Conservation (phyloP, 1,140 invertebrate genomes). For the Heliconius himera region DNA sequence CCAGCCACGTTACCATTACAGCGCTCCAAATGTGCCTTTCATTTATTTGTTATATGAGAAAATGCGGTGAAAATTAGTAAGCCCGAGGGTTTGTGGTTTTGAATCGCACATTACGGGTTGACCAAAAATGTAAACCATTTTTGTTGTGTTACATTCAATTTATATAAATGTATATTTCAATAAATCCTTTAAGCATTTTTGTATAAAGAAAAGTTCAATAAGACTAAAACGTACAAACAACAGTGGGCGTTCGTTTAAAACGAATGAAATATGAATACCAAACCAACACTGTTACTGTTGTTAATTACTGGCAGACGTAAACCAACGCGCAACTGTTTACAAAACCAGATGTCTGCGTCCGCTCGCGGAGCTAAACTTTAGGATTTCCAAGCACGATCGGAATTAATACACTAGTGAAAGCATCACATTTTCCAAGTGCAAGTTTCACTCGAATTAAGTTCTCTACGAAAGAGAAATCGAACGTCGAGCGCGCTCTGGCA, state of each 20-base stretch:
- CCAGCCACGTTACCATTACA: constrained; percentile 25
- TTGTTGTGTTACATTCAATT: neutral
- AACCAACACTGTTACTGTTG: neutral
- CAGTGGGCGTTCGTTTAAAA: neutral
- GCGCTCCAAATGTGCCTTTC: constrained; percentile 17
- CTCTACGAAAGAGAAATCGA: constrained; percentile 66
- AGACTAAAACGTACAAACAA: neutral
- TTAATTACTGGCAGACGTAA: constrained; percentile 24
- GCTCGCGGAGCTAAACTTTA: constrained; percentile 26
- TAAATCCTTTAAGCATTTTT: neutral
- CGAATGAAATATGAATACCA: neutral
- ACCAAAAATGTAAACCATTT: neutral
- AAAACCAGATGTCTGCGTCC: constrained; percentile 24
- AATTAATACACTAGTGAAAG: constrained; percentile 68
- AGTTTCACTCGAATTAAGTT: constrained; percentile 66
- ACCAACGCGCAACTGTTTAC: constrained; percentile 23
- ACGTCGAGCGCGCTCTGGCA: constrained; percentile 43
- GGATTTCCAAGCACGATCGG: constrained; percentile 41
- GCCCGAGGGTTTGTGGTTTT: neutral
- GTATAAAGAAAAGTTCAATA: no score
- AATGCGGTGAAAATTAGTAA: constrained; percentile 3
- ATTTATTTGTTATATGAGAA: constrained; percentile 21
- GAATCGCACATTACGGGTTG: neutral
- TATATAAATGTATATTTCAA: neutral
- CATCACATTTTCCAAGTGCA: constrained; percentile 61